These are phyloP conservation scores for Xiphophorus birchmanni DNA, from an alignment of 2,797 vertebrate species.

Conservation along the genomic window DNA sequence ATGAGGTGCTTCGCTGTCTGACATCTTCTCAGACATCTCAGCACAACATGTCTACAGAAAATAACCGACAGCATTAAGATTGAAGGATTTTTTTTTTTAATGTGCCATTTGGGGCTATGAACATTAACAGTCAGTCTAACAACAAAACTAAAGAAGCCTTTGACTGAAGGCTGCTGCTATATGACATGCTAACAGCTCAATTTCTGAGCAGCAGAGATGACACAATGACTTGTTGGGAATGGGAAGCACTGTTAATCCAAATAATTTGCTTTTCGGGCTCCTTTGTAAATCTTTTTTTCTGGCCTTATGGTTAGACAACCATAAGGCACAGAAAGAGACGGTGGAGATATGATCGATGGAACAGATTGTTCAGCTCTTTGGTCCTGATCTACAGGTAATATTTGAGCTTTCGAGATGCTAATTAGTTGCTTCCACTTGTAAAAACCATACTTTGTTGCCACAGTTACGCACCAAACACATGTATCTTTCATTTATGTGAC, in stretches of 20 bases:
- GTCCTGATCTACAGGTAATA: not conserved
- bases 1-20: conserved; percentile 74
- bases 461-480: not conserved
- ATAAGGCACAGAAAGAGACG: not conserved
- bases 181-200: not conserved
- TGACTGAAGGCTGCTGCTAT: not conserved
- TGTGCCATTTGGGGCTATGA: not conserved
- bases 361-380: not conserved
- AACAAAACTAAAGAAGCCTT: not conserved
- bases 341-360: not conserved
- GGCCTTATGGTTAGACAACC: not conserved
- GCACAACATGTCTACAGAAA: conserved; percentile 61
- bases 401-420: not conserved
- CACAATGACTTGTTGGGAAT: not conserved
- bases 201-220: not conserved
- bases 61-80: not conserved
- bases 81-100: not conserved
- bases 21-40: conserved; percentile 79
- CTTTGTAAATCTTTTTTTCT: not conserved
- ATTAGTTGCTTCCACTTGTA: not conserved
- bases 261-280: not conserved
- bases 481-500: not conserved
- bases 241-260: not conserved
- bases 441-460: not conserved
- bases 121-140: not conserved